These are phyloP conservation scores for Tenthredo distinguenda DNA, from an alignment of 2,888 invertebrate genomes.

Conservation along the genomic window DNA sequence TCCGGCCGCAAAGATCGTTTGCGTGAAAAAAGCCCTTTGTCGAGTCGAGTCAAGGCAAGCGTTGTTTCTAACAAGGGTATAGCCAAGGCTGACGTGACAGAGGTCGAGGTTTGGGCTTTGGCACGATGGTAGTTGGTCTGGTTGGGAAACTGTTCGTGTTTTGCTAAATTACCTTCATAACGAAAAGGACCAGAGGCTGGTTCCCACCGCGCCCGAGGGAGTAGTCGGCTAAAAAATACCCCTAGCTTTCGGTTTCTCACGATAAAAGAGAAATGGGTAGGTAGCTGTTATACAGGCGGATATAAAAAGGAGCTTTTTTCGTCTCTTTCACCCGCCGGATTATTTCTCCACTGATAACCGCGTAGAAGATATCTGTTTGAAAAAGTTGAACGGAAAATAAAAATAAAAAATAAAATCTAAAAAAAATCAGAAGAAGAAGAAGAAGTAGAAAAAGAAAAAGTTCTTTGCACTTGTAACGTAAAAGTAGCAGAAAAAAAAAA, in stretches of 20 bases:
- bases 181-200: constrained; percentile 33
- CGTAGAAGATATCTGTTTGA: background rate
- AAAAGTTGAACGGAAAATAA: background rate
- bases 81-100: constrained; percentile 41
- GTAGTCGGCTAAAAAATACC: constrained; percentile 36
- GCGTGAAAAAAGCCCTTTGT: constrained; percentile 42
- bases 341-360: background rate
- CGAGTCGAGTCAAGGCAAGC: background rate
- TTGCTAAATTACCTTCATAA: constrained; percentile 50
- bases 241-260: constrained; percentile 41
- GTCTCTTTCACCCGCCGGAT: background rate
- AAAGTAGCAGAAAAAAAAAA: background rate
- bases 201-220: constrained; percentile 41
- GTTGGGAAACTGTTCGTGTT: constrained; percentile 45
- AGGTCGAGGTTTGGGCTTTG: constrained; percentile 47
- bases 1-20: constrained; percentile 25
- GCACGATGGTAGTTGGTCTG: constrained; percentile 20
- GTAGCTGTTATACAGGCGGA: background rate
- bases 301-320: background rate
- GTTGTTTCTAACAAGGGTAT: constrained; percentile 46
- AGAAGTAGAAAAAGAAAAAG: background rate
- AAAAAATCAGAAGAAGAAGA: background rate
- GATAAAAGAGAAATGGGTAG: constrained; percentile 41
- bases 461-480: background rate
- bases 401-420: background rate